phyloP scores from a whole-genome alignment of 2,797 vertebrate genomes.

The Champsocephalus esox region DNA sequence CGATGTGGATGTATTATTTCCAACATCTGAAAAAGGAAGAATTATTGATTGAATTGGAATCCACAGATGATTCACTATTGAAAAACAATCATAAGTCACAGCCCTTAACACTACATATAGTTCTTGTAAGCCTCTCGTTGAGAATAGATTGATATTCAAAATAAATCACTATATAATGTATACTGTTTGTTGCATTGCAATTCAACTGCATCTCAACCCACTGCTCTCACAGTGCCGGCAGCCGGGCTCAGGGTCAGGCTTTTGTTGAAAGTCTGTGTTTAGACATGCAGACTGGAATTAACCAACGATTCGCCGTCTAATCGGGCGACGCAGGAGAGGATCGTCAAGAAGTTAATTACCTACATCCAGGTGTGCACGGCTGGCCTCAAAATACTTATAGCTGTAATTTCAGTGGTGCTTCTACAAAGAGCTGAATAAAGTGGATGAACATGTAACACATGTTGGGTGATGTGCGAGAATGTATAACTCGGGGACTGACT shows the following conservation, averaged over 20 bases:
- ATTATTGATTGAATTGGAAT: no score
- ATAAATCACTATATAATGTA: no score
- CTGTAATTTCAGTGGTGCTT: no score
- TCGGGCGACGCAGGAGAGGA: neutral
- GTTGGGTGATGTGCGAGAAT: no score
- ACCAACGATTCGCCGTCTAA: neutral
- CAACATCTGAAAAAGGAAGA: no score
- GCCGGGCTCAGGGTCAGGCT: neutral
- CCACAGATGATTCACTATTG: no score
- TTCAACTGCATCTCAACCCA: neutral
- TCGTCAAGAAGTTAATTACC: neutral
- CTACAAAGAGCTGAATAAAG: neutral
- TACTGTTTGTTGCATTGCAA: neutral
- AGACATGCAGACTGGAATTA: neutral
- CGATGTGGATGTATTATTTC: no score
- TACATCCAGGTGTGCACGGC: conserved; percentile 14
- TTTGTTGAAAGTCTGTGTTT: neutral
- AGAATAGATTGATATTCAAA: no score
- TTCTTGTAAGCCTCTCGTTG: no score
- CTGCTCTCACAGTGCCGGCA: neutral
- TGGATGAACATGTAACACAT: no score
- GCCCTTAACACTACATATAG: no score
- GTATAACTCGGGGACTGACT: neutral
- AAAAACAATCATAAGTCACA: no score
- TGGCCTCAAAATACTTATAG: neutral